A percentile compares a stretch with the other conserved stretches of the same genome.
Evolutionary conservation across 2,888 invertebrate species (phyloP).

Genomic region (Caradrina clavipalpis): DNA sequence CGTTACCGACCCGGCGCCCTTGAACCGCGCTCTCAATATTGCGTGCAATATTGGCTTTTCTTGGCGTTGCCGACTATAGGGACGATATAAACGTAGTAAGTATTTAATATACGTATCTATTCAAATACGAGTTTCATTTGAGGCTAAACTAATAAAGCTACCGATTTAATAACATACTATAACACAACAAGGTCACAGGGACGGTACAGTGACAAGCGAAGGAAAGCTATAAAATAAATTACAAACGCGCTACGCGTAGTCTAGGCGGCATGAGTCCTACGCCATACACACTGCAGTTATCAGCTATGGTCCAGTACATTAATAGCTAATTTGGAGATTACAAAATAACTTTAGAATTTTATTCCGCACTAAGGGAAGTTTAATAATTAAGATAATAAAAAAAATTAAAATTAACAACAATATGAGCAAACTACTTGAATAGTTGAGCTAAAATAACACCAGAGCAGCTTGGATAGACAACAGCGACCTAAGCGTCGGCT

Average conservation of each 20-base stretch:
- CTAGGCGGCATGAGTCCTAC: constrained; percentile 76
- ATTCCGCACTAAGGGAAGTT: constrained; percentile 79
- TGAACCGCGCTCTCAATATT: constrained; percentile 48
- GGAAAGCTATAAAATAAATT: constrained; percentile 62
- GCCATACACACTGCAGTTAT: constrained; percentile 75
- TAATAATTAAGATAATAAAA: constrained; percentile 77
- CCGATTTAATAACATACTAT: constrained; percentile 45
- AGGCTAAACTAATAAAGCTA: constrained; percentile 60
- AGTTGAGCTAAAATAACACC: constrained; percentile 89
- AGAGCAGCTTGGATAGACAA: constrained; percentile 88
- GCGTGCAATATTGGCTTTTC: constrained; percentile 38
- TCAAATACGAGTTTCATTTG: constrained; percentile 43
- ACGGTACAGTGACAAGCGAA: constrained; percentile 62
- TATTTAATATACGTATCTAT: constrained; percentile 47
- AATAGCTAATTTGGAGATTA: constrained; percentile 85
- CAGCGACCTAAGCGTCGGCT: constrained; percentile 77
- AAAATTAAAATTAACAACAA: constrained; percentile 88
- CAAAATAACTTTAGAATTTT: constrained; percentile 82
- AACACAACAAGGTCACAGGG: constrained; percentile 44
- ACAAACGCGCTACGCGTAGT: constrained; percentile 65
- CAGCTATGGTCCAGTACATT: constrained; percentile 78
- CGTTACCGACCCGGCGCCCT: constrained; percentile 63
- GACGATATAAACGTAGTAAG: constrained; percentile 47
- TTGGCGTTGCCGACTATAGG: constrained; percentile 26
- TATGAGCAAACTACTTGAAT: constrained; percentile 89